These are phyloP conservation scores for Picus viridis DNA, from an alignment of 2,797 vertebrate genomes.

Conservation along the genomic window DNA sequence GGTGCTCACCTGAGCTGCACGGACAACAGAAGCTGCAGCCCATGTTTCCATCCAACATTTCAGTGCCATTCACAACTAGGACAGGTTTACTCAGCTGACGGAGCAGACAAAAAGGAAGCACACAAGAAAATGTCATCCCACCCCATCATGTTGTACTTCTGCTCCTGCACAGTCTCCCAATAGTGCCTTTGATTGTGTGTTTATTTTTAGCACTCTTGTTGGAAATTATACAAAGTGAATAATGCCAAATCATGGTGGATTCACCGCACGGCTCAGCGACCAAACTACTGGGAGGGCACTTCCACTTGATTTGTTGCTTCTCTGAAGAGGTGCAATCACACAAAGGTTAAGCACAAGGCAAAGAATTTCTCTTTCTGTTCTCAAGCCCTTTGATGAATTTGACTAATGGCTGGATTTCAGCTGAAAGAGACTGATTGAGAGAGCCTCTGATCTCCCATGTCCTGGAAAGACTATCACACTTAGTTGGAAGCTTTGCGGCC, in stretches of 20 bases:
- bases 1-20: neutral
- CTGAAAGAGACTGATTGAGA: conserved; percentile 46
- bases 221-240: conserved; percentile 26
- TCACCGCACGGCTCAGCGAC: neutral
- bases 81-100: neutral
- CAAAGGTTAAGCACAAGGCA: conserved; percentile 56
- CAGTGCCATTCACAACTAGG: neutral
- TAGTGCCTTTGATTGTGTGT: neutral
- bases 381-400: conserved; percentile 55
- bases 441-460: neutral
- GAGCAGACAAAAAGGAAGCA: neutral
- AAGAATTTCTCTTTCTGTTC: conserved; percentile 56
- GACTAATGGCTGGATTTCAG: conserved; percentile 44
- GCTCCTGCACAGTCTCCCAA: conserved; percentile 2
- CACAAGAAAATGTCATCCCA: neutral
- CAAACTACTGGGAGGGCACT: conserved; percentile 48
- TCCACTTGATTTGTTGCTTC: conserved; percentile 65
- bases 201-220: conserved; percentile 58
- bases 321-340: conserved; percentile 66
- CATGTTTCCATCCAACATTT: fast-evolving
- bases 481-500: neutral
- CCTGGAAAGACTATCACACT: neutral
- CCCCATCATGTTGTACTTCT: neutral
- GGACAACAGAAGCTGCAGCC: neutral
- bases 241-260: neutral